phyloP scores from a whole-genome alignment of 2,888 invertebrate genomes.

The Noctua comes region DNA sequence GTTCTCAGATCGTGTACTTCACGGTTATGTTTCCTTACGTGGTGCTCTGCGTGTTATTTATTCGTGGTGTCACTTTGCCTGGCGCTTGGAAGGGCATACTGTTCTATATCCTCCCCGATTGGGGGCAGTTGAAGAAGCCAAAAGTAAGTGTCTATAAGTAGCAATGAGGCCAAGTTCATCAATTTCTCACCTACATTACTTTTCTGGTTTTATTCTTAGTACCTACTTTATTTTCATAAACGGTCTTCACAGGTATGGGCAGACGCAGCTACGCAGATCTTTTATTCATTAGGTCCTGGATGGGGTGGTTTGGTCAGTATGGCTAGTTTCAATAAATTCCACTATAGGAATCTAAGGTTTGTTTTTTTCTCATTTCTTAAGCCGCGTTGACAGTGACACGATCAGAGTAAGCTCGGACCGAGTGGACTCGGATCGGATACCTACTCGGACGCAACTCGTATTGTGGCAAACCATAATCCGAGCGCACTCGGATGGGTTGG shows the following conservation, averaged over 20 bases:
- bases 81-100: conserved; percentile 94
- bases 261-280: conserved; percentile 97
- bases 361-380: background rate
- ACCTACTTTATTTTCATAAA: conserved; percentile 5
- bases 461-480: too few relatives aligned
- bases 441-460: too few relatives aligned
- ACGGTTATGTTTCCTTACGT: conserved; percentile 96
- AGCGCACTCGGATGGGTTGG: too few relatives aligned
- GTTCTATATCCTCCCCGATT: conserved; percentile 95
- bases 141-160: conserved; percentile 87
- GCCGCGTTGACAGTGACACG: too few relatives aligned
- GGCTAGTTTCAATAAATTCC: conserved; percentile 95
- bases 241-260: conserved; percentile 93
- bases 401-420: too few relatives aligned
- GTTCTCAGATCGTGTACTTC: conserved; percentile 93
- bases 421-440: too few relatives aligned
- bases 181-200: conserved; percentile 28
- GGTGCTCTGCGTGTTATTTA: conserved; percentile 92
- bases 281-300: conserved; percentile 97
- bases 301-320: conserved; percentile 96
- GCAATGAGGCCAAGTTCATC: conserved; percentile 50
- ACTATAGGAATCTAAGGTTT: conserved; percentile 92
- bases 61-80: conserved; percentile 95
- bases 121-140: conserved; percentile 93
- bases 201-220: conserved; percentile 20